Evolutionary conservation across 2,888 invertebrate genomes (phyloP).

Genomic region (Perizoma affinitatum): DNA sequence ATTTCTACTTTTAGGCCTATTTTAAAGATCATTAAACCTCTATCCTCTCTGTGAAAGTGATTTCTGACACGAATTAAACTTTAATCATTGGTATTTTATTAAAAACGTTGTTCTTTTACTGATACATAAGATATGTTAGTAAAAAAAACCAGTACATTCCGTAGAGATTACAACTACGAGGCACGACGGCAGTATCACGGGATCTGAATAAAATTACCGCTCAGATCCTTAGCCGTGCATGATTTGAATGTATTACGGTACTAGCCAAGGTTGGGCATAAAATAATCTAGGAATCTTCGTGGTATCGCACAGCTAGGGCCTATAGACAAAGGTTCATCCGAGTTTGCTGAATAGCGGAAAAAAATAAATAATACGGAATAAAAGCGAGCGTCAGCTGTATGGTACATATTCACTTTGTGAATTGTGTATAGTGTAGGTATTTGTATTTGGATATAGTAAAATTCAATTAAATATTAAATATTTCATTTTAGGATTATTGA

Average conservation of each 20-base stretch:
- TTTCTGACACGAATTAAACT: not conserved
- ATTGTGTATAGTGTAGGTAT: too few species aligned
- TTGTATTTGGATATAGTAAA: too few species aligned
- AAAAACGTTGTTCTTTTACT: not conserved
- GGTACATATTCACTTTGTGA: too few species aligned
- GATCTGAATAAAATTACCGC: constrained; percentile 27
- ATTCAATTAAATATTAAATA: too few species aligned
- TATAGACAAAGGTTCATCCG: too few species aligned
- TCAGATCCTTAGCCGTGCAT: constrained; percentile 14
- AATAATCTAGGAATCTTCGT: constrained; percentile 11
- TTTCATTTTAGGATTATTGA: too few species aligned
- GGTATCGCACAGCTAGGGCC: constrained; percentile 2
- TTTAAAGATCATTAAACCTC: too few species aligned
- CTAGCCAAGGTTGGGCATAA: constrained; percentile 19
- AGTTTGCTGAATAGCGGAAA: too few species aligned
- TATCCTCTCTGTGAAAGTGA: too few species aligned
- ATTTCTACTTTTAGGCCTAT: too few species aligned
- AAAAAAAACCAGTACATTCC: constrained; percentile 5
- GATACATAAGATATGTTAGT: not conserved
- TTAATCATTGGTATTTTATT: not conserved
- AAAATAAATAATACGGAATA: too few species aligned
- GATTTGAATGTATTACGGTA: constrained; percentile 23
- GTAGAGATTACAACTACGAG: constrained; percentile 4
- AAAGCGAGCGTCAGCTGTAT: too few species aligned
- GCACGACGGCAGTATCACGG: constrained; percentile 19